Evolutionary conservation across 2,888 invertebrate genomes (phyloP), one percentile per base, ranked within the genome.

Genomic region (Macaria notata): DNA sequence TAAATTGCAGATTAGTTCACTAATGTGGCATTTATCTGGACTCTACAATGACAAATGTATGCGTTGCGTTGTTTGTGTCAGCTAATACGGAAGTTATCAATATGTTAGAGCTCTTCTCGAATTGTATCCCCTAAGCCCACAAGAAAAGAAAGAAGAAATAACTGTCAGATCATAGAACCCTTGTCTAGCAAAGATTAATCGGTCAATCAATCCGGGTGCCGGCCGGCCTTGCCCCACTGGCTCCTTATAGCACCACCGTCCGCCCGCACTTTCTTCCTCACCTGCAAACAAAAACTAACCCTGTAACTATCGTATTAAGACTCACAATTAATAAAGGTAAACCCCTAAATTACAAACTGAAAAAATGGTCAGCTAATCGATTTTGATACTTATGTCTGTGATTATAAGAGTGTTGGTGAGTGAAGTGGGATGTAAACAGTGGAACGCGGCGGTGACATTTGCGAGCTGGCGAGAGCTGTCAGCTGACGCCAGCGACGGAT

Each of bases 201-300:
- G 83, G 81, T 82, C 82, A 83, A 89, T 90, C 88, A 86, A 85
- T 86, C 83, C 75, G 79, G 73, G 70, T 79, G 75, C 70, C 84
- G 86, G 82, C 83, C 86, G 89, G 86, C 89, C 89, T 90, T 90
- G 89, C 84, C 88, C 89, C 83, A 88, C 82, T 89, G 80, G 79
- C 85, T 88, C 80, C 75, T 79, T 87, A 86, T 90, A 90, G 88
- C 63, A 53, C 36, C 49, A 39, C 60, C 48, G 46, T 56, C 77
- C 68, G 76, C 77, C 78, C 82, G 75, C 76, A 84, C 85, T 86
- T 85, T 84, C 84, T 81, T 79, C 71, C 63, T 63, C 69, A 65
- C 71, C 69, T 73, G 72, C 76, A 75, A 73, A 78, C 75, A 66
- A 84, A 75, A 79, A 76, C 71, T 69, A 65, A 82, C 84, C 80